phyloP scores from a whole-genome alignment of 2,113 vertebrate species.

The Aphyosemion australe region DNA sequence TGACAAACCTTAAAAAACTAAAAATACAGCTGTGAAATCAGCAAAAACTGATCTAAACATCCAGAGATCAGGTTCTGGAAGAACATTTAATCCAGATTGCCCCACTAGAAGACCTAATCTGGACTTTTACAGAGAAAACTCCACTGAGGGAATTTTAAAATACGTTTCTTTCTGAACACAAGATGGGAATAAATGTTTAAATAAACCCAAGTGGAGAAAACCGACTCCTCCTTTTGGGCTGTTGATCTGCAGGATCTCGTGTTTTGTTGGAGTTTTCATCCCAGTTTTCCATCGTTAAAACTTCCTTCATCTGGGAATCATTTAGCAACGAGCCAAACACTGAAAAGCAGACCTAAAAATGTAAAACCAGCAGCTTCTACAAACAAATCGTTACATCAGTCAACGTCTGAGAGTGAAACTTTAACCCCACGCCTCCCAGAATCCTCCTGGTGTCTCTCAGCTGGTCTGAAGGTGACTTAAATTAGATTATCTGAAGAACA shows the following conservation, averaged over 20 bases:
- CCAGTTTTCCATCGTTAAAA: background rate
- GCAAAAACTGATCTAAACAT: conserved; percentile 9
- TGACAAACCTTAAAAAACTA: background rate
- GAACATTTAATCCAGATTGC: background rate
- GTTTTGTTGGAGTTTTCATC: background rate
- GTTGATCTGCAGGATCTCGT: background rate
- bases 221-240: conserved; percentile 19
- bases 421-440: background rate
- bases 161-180: background rate
- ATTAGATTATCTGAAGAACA: background rate
- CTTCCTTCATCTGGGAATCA: background rate
- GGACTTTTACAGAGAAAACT: background rate
- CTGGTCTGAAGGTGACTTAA: too few relatives aligned
- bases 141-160: background rate
- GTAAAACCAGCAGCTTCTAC: background rate
- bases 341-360: background rate
- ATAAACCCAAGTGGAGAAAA: background rate
- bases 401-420: background rate
- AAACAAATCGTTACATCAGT: too few relatives aligned
- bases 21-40: conserved; percentile 9
- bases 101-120: too few relatives aligned
- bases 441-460: background rate
- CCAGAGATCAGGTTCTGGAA: conserved; percentile 5
- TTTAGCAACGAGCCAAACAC: background rate
- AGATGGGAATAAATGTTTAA: background rate